Evolutionary conservation across 2,113 vertebrate species (phyloP).

Genomic region (Monopterus albus): DNA sequence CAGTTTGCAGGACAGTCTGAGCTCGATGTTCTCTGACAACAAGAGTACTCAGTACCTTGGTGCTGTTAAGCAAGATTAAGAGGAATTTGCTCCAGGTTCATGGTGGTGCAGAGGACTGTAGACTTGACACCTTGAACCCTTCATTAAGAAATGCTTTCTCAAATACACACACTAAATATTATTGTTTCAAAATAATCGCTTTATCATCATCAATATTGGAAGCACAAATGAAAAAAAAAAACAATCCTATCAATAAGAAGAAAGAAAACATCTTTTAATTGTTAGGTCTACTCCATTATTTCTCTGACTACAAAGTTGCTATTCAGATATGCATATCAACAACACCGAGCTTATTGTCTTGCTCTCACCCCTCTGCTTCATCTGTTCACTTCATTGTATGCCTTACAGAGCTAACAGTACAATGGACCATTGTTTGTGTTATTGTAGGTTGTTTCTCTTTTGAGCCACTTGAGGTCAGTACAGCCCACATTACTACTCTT

Average conservation of each 20-base stretch:
- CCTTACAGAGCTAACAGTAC: conserved; percentile 29
- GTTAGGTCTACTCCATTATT: conserved; percentile 33
- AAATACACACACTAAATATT: background rate
- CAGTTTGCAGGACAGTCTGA: background rate
- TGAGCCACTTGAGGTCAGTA: conserved; percentile 68
- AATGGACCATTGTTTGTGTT: conserved; percentile 65
- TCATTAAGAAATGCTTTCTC: background rate
- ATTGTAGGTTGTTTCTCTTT: conserved; percentile 17
- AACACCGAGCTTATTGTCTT: conserved; percentile 67
- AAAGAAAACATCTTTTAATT: background rate
- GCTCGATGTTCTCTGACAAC: conserved; percentile 12
- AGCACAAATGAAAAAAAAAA: background rate
- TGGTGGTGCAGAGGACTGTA: conserved; percentile 18
- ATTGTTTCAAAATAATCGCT: background rate
- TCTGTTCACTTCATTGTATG: conserved; percentile 61
- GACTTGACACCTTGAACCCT: background rate
- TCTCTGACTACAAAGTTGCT: conserved; percentile 37
- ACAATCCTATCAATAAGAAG: background rate
- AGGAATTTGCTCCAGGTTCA: conserved; percentile 10
- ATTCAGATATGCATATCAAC: conserved; percentile 37
- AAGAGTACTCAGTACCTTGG: background rate
- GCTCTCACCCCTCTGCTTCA: conserved; percentile 60
- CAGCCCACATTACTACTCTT: conserved; percentile 33
- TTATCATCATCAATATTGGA: background rate
- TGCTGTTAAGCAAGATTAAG: conserved; percentile 30